A percentile compares a stretch with the other conserved stretches of the same genome.
phyloP scores from a whole-genome alignment of 2,113 vertebrate genomes.

The Athene cunicularia region DNA sequence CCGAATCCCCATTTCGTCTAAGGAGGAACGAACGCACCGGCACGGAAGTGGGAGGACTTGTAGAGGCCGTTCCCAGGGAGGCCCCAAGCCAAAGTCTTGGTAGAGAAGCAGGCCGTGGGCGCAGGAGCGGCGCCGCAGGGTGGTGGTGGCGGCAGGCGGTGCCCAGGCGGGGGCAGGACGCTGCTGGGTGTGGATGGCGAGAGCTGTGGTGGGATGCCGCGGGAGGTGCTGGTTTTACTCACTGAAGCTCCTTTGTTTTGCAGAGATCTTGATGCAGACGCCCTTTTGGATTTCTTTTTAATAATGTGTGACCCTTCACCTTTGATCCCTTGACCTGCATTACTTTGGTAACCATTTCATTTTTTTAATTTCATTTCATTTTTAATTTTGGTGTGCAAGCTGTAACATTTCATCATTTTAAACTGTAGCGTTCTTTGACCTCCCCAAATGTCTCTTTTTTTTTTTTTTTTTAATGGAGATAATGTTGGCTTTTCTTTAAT shows the following conservation, averaged over 20 bases:
- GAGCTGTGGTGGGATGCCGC: constrained; percentile 58
- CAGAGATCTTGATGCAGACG: constrained; percentile 95
- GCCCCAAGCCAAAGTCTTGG: no score
- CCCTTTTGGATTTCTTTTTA: constrained; percentile 99
- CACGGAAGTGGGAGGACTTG: not conserved
- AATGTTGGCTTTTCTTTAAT: constrained; percentile 78
- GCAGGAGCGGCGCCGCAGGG: not conserved
- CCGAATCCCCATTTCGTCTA: not conserved
- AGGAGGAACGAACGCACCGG: not conserved
- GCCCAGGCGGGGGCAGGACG: no score
- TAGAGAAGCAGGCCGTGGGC: no score
- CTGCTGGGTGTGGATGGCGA: not conserved
- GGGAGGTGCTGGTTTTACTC: constrained; percentile 78
- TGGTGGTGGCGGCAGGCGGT: no score
- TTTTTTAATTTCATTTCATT: constrained; percentile 91
- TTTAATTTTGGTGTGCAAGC: constrained; percentile 84
- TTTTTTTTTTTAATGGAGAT: constrained; percentile 42
- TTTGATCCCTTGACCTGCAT: constrained; percentile 98
- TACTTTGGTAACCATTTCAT: constrained; percentile 99
- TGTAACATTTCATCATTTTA: constrained; percentile 82
- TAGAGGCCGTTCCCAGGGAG: not conserved
- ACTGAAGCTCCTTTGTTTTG: constrained; percentile 97
- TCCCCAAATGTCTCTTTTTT: constrained; percentile 67
- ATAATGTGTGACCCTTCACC: constrained; percentile 97
- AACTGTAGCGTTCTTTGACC: constrained; percentile 74